Base-by-base conservation (phyloP, 2,113 vertebrate genomes). In the Anas platyrhynchos region DNA sequence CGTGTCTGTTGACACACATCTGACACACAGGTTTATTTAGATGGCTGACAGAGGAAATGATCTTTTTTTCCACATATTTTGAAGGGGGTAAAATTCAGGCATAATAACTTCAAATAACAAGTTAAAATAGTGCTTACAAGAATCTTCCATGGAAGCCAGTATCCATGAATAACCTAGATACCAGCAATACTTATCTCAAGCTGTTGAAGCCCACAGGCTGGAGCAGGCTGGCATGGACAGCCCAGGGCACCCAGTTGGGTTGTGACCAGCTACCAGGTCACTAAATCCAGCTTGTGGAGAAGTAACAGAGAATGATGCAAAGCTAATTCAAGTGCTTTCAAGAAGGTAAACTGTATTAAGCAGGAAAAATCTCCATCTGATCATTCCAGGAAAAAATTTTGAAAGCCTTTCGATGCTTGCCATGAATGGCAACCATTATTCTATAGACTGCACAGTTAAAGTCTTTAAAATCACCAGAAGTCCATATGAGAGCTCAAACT, bases 21-120 rank as follows among this genome's bases (percentile, higher is more conserved):
- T 16, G 65, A 62, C 58, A 62, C 58, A 4, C 0, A 2, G 22
- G 6, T 18, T 34, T 50, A 32, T 52, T 34, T 29, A 15, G 31
- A 44, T 36, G 36, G 68, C 54, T 36, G 7, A 0, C 4, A 59
- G 23, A 48, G 26, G 18, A 80, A 75, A 67, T 0, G 0, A 0
- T 3, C 62, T 38, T 44, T 44, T 61, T n/a, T 1, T 34, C 34
- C 15, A 48, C 38, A 7, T 32, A 3, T 8, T 50, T 77, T 34
- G 41, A 23, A 10, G 26, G 15, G 20, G 41, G 17, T 0, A 7
- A n/a, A 44, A 73, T n/a, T 27, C 38, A 36, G 59, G 31, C 16
- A 34, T 36, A 15, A 2, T 2, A 8, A 4, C 23, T 32, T 31
- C 38, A 7, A 4, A 13, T 2, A 43, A 46, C 18, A 27, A 14